These are phyloP conservation scores for Climacteris rufus DNA, from an alignment of 2,113 vertebrate species.

Conservation along the genomic window DNA sequence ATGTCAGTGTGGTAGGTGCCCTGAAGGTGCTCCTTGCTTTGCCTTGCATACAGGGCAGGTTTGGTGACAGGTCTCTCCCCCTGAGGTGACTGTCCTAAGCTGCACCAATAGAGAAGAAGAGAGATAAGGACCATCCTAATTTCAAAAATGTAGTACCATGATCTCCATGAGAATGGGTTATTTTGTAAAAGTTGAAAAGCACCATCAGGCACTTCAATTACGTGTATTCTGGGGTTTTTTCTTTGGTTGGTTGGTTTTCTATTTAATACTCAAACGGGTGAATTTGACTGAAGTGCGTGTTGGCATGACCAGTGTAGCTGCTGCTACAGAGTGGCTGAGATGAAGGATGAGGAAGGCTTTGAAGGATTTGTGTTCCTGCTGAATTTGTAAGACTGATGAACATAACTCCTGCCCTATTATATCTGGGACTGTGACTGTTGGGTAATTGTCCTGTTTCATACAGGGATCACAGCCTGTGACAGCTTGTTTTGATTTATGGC, in stretches of 20 bases:
- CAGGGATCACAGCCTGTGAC: neutral
- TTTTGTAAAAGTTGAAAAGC: neutral
- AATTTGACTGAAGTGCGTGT: neutral
- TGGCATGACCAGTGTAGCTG: neutral
- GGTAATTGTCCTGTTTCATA: neutral
- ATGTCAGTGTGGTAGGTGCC: neutral
- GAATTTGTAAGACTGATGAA: neutral
- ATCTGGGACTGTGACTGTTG: neutral
- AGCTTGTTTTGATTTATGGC: neutral
- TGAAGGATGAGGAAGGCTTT: neutral
- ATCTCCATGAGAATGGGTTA: neutral
- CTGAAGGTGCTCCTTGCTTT: neutral
- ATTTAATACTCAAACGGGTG: neutral
- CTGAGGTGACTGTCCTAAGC: neutral
- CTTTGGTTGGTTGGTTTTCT: neutral
- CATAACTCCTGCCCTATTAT: neutral
- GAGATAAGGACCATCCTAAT: fast-evolving
- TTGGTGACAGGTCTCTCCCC: neutral
- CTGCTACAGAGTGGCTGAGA: neutral
- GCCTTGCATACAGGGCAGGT: neutral
- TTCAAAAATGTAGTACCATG: neutral
- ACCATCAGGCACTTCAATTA: neutral
- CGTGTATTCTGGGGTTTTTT: neutral
- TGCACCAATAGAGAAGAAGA: neutral
- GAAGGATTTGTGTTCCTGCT: neutral